A percentile compares a stretch with the other conserved stretches of the same genome.
These are phyloP conservation scores for Clarias pachynema DNA, from an alignment of 2,797 vertebrate genomes.

Conservation along the genomic window DNA sequence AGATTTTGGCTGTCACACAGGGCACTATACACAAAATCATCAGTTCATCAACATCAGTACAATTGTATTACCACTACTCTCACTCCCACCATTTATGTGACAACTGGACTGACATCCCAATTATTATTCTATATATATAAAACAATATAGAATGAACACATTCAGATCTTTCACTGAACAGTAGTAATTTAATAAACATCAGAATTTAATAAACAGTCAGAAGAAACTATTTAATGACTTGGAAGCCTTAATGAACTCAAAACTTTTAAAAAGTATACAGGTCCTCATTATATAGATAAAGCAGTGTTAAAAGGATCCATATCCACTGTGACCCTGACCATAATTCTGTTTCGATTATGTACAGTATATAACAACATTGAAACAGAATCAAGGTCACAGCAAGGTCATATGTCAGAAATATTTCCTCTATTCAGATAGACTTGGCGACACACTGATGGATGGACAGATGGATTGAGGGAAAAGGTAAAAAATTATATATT, in stretches of 20 bases:
- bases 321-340: too few species aligned
- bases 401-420: too few species aligned
- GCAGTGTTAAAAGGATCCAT: too few species aligned
- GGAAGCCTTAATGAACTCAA: not conserved
- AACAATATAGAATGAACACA: not conserved
- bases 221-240: not conserved
- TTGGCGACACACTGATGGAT: too few species aligned
- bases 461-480: too few species aligned
- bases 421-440: too few species aligned
- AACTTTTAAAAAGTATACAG: not conserved
- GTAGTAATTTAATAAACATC: not conserved
- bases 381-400: too few species aligned
- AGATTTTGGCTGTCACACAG: not conserved
- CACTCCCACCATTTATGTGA: not conserved
- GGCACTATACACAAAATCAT: not conserved
- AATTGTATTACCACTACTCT: not conserved
- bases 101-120: not conserved
- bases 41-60: not conserved
- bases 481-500: too few species aligned
- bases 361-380: too few species aligned
- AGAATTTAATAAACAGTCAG: not conserved
- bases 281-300: not conserved
- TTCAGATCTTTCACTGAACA: not conserved
- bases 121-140: not conserved
- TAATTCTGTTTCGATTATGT: not conserved